These are phyloP conservation scores for Ambastaia sidthimunki DNA, from an alignment of 2,797 vertebrate genomes.

Conservation along the genomic window DNA sequence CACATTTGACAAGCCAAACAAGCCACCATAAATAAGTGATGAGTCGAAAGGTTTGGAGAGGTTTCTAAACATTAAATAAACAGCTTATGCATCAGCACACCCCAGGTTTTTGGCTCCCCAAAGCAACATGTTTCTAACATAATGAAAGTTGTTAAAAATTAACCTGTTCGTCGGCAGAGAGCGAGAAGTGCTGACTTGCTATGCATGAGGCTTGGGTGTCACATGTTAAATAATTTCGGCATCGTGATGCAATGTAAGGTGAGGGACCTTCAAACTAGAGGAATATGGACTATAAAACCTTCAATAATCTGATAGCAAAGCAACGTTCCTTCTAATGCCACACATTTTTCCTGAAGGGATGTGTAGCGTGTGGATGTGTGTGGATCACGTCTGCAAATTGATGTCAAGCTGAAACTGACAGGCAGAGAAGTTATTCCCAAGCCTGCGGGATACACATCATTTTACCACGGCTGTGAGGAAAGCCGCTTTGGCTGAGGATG, in stretches of 20 bases:
- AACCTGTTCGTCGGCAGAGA: conserved; percentile 18
- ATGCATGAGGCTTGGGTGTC: conserved; percentile 11
- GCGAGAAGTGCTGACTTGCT: conserved; percentile 12
- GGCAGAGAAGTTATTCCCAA: conserved; percentile 57
- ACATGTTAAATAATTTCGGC: conserved; percentile 34
- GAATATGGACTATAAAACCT: neutral
- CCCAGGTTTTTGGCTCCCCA: conserved; percentile 39
- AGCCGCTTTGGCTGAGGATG: conserved; percentile 51
- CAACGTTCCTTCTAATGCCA: conserved; percentile 41
- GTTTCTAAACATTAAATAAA: conserved; percentile 70
- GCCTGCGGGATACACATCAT: conserved; percentile 49
- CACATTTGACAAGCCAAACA: conserved; percentile 80
- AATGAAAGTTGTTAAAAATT: conserved; percentile 19
- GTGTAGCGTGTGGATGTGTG: conserved; percentile 33
- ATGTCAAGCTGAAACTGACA: conserved; percentile 59
- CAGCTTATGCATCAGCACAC: conserved; percentile 56
- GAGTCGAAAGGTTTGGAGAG: conserved; percentile 74
- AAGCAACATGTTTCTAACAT: conserved; percentile 7
- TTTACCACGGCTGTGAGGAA: conserved; percentile 48
- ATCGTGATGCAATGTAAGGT: conserved; percentile 21
- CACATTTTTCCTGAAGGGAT: conserved; percentile 33
- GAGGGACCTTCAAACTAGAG: conserved; percentile 10
- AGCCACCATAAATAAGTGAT: conserved; percentile 79
- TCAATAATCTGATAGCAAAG: conserved; percentile 54
- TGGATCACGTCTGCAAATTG: conserved; percentile 52